Evolutionary conservation across 2,888 invertebrate genomes (phyloP), one percentile per base, ranked within the genome.

Genomic region (Mayetiola destructor): DNA sequence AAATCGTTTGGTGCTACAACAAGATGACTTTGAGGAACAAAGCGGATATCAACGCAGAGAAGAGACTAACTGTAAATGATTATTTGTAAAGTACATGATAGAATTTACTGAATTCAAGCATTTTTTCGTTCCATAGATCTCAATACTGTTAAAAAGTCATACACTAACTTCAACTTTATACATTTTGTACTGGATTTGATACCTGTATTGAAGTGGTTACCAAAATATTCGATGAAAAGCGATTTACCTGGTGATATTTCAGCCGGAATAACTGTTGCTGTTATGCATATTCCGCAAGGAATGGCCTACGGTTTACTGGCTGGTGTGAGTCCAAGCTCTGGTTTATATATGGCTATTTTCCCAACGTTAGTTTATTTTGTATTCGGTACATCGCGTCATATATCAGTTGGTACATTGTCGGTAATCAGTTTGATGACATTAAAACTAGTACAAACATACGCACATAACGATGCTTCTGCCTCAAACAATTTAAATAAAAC

Each of bases 231-330:
- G 53, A 75, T 78, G 70, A 76, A 72, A 62, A 69, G 73, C 23
- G 75, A 84, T 66, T 69, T 88, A 8, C 59, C 80, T 0, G 75
- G 78, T n/a, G 91, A 92, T 71, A 65, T 86, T 12, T 78, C 88
- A 42, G 78, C 88, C n/a, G 91, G 91, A 1, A 72, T 87, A 42
- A 91, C 91, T 1, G 85, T 90, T 3, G 88, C 85, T 36, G 79
- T 89, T 57, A 85, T 89, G 84, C 86, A 88, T 66, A 86, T 89
- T 64, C 88, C 88, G 0, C 88, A 89, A 75, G 88, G 82, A 58
- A 82, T 85, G 81, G 83, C 82, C 0, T 84, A 83, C 66, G 82
- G 81, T 1, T 68, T 84, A 57, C 67, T 85, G 57, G 84, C 82
- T 1, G 80, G 80, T 62, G 79, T 84, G 4, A 77, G 79, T 1